Conservation (phyloP, 2,888 invertebrate species). For the Diarsia mendica region DNA sequence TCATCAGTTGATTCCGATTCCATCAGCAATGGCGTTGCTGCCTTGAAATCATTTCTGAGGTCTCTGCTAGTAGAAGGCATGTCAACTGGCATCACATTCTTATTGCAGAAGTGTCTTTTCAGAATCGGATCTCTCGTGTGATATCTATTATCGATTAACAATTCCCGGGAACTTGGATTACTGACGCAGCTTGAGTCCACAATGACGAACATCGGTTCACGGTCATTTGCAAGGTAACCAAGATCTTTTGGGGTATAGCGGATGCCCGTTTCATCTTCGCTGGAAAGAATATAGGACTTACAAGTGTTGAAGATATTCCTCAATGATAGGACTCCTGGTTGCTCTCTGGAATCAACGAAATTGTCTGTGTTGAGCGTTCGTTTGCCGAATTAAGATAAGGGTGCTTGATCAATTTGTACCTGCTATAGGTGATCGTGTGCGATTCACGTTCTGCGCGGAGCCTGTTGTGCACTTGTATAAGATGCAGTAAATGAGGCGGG, state of each 20-base stretch:
- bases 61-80: slow-evolving; percentile 76
- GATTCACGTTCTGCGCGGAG: slow-evolving; percentile 73
- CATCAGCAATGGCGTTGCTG: slow-evolving; percentile 30
- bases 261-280: slow-evolving; percentile 74
- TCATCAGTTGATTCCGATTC: slow-evolving; percentile 73
- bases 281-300: slow-evolving; percentile 78
- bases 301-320: slow-evolving; percentile 68
- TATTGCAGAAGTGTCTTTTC: slow-evolving; percentile 64
- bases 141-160: slow-evolving; percentile 67
- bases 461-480: slow-evolving; percentile 76
- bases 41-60: slow-evolving; percentile 40
- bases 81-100: slow-evolving; percentile 65
- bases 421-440: slow-evolving; percentile 74
- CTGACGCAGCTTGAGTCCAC: slow-evolving; percentile 74
- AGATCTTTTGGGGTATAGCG: slow-evolving; percentile 66
- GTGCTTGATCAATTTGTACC: slow-evolving; percentile 75
- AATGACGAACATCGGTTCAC: slow-evolving; percentile 75
- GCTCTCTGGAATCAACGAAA: slow-evolving; percentile 76
- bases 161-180: slow-evolving; percentile 73
- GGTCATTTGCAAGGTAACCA: slow-evolving; percentile 64
- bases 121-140: slow-evolving; percentile 59
- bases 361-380: slow-evolving; percentile 71
- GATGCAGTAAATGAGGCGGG: slow-evolving; percentile 78
- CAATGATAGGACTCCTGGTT: slow-evolving; percentile 57
- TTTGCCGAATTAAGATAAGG: slow-evolving; percentile 60